These are phyloP conservation scores for Microtus richardsoni DNA, from an alignment of 2,113 vertebrate species.

Conservation along the genomic window DNA sequence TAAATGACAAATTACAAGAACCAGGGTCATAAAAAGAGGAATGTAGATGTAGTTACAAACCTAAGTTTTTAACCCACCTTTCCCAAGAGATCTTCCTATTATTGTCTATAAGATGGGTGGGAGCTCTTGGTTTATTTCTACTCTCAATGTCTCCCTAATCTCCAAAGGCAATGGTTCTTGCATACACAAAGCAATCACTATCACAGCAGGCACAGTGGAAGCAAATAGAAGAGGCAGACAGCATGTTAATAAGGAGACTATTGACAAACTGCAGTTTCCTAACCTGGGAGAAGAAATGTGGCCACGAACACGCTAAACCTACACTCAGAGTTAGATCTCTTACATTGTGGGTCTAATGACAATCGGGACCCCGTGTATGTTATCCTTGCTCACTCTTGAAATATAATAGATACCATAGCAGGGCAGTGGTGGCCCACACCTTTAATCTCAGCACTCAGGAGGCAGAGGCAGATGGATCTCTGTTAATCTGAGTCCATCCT, in stretches of 20 bases:
- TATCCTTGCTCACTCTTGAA: conserved; percentile 46
- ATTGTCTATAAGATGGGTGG: conserved; percentile 37
- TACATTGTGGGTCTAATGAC: conserved; percentile 10
- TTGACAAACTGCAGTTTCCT: conserved; percentile 32
- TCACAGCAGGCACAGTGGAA: conserved; percentile 33
- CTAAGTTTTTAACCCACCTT: conserved; percentile 24
- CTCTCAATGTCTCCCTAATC: conserved; percentile 3
- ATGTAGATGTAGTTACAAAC: not conserved
- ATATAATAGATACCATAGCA: not conserved
- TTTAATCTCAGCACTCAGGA: no score
- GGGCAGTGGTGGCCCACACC: no score
- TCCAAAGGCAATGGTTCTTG: conserved; percentile 36
- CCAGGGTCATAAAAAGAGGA: not conserved
- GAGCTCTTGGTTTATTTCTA: conserved; percentile 53
- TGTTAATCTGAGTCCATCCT: no score
- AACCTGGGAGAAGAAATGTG: conserved; percentile 28
- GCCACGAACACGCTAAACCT: conserved; percentile 26
- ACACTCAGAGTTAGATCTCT: conserved; percentile 14
- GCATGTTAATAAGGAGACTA: conserved; percentile 44
- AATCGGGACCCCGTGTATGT: not conserved
- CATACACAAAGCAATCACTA: conserved; percentile 51
- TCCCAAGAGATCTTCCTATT: conserved; percentile 38
- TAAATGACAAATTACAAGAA: conserved; percentile 26
- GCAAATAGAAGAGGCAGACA: not conserved
- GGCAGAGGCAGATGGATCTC: no score